Evolutionary conservation across 1,140 invertebrate genomes (phyloP).

Genomic region (Amyelois transitella): DNA sequence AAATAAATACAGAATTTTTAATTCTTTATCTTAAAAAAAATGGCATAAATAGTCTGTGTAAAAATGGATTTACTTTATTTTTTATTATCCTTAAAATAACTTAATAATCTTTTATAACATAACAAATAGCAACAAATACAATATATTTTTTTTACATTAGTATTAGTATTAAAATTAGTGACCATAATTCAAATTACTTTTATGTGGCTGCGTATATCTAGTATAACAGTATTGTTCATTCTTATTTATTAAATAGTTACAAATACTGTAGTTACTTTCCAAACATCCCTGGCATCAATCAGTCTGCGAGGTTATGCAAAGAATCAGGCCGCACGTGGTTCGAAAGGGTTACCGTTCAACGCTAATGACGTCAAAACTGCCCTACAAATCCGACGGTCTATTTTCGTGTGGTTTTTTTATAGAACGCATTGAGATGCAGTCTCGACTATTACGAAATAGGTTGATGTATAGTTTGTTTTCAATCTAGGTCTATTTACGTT

Average conservation of each 20-base stretch:
- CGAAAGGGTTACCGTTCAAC: constrained; percentile 17
- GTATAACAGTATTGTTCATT: too few species aligned
- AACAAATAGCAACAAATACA: too few species aligned
- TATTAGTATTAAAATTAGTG: too few species aligned
- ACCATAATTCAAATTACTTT: too few species aligned
- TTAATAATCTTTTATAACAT: too few species aligned
- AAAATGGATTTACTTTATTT: too few species aligned
- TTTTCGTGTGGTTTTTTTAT: constrained; percentile 34
- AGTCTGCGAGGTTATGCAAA: constrained; percentile 21
- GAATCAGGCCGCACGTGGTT: constrained; percentile 19
- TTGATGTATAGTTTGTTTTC: constrained; percentile 4
- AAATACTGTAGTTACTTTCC: not conserved
- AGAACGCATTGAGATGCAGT: constrained; percentile 34
- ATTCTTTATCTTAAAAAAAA: too few species aligned
- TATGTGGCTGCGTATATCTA: too few species aligned
- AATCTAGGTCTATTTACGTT: not conserved
- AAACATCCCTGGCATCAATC: constrained; percentile 22
- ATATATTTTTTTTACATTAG: too few species aligned
- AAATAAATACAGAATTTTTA: not conserved
- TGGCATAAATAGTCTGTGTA: too few species aligned
- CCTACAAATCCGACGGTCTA: constrained; percentile 44
- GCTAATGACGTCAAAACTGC: constrained; percentile 43
- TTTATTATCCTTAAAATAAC: not conserved
- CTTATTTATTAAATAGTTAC: not conserved
- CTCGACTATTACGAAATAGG: constrained; percentile 17